Evolutionary conservation across 2,888 invertebrate genomes (phyloP).

Genomic region (Muscina levida): DNA sequence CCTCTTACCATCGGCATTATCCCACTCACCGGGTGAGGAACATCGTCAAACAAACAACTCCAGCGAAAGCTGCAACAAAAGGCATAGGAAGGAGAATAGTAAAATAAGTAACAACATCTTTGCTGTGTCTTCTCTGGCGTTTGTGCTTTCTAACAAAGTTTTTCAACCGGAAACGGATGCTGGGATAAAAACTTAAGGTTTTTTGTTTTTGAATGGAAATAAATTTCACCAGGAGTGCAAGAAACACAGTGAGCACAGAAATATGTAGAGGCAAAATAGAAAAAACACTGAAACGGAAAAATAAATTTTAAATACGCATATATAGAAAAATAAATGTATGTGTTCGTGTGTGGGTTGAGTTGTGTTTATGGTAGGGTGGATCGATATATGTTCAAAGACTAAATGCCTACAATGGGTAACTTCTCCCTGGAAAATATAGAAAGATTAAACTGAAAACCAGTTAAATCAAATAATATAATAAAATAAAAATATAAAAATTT

Average conservation of each 20-base stretch:
- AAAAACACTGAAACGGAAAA: constrained; percentile 1
- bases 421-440: no score
- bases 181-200: constrained; percentile 57
- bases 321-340: neutral
- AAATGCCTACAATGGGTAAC: no score
- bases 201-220: constrained; percentile 1
- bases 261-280: neutral
- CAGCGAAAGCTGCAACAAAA: no score
- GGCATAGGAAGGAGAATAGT: neutral
- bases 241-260: neutral
- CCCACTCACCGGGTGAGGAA: neutral
- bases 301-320: constrained; percentile 1
- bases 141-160: constrained; percentile 21
- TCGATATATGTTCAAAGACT: no score
- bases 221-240: neutral
- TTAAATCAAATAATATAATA: no score
- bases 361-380: no score
- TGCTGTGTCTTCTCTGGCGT: constrained; percentile 17
- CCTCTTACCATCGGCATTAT: neutral
- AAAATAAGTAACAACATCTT: constrained; percentile 17
- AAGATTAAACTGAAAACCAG: no score
- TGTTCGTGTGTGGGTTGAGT: neutral
- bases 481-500: no score
- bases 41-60: no score
- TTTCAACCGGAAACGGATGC: constrained; percentile 57